phyloP scores from a whole-genome alignment of 2,797 vertebrate genomes.

The Bucorvus abyssinicus region DNA sequence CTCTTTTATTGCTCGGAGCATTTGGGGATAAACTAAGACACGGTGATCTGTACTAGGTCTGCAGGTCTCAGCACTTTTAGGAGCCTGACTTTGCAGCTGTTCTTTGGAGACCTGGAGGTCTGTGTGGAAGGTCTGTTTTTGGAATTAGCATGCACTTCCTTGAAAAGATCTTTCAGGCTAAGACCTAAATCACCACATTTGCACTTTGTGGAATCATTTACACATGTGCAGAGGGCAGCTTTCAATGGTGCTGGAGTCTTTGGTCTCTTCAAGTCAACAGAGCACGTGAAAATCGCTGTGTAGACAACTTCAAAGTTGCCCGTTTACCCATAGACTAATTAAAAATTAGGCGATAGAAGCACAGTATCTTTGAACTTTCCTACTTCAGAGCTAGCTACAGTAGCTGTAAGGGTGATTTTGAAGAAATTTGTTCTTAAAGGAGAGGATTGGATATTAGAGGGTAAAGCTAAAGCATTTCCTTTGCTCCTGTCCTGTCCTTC shows the following conservation, averaged over 20 bases:
- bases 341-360: slow-evolving; percentile 24
- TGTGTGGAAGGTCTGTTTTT: background rate
- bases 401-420: background rate
- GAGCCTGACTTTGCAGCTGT: background rate
- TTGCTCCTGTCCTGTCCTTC: background rate
- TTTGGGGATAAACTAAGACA: background rate
- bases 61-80: background rate
- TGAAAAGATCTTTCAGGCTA: background rate
- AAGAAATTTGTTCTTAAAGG: background rate
- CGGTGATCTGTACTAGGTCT: background rate
- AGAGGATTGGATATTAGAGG: background rate
- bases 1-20: background rate
- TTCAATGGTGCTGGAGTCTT: background rate
- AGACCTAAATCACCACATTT: background rate
- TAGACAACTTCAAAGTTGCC: slow-evolving; percentile 4
- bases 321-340: background rate
- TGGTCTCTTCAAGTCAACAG: slow-evolving; percentile 15
- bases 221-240: background rate
- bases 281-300: background rate
- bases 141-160: background rate
- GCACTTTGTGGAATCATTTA: background rate
- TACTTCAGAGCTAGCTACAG: background rate
- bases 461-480: background rate
- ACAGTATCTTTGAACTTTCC: slow-evolving; percentile 5
- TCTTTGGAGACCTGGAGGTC: background rate